Evolutionary conservation across 2,113 vertebrate species (phyloP).

Genomic region (Trichechus manatus): DNA sequence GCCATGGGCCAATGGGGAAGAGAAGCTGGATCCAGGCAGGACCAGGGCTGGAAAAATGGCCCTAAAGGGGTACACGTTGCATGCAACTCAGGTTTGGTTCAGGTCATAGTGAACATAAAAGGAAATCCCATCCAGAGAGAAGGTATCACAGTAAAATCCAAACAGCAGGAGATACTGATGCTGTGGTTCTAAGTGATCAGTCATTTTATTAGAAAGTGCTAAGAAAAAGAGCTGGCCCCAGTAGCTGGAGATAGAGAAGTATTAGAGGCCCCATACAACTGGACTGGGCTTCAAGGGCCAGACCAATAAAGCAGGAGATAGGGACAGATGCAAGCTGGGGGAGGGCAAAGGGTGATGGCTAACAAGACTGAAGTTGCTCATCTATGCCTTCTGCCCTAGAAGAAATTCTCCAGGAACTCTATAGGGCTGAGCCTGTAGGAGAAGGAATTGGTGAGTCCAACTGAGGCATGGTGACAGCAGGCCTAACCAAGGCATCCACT

Average conservation of each 20-base stretch:
- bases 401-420: fast-evolving
- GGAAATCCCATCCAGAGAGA: fast-evolving
- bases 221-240: fast-evolving
- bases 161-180: neutral
- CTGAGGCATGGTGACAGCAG: neutral
- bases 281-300: fast-evolving
- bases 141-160: too few relatives aligned
- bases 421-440: neutral
- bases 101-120: fast-evolving
- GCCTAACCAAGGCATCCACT: neutral
- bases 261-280: fast-evolving
- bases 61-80: fast-evolving
- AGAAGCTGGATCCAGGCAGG: too few relatives aligned
- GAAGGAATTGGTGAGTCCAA: neutral
- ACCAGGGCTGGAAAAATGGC: fast-evolving
- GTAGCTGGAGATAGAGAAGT: fast-evolving
- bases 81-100: fast-evolving
- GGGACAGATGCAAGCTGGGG: neutral
- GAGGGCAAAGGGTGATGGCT: fast-evolving
- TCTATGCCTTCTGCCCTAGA: fast-evolving
- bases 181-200: fast-evolving
- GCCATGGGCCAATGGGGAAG: neutral
- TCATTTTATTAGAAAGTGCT: fast-evolving
- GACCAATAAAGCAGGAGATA: fast-evolving
- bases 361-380: too few relatives aligned